phyloP scores from a whole-genome alignment of 2,113 vertebrate genomes.

The Potamarius usumacintae region DNA sequence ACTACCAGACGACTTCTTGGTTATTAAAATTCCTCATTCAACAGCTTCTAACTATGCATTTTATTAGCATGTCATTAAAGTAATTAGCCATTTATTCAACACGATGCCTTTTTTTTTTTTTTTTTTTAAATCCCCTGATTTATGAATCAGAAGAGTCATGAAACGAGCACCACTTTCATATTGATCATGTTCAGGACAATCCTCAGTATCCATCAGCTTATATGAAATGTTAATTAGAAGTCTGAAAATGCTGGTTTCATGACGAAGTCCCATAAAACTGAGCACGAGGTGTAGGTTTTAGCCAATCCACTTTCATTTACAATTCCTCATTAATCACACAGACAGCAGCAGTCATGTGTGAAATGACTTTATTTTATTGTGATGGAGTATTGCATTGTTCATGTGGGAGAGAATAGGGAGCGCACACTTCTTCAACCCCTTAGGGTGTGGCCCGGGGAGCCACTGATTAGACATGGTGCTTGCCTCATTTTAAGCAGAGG shows the following conservation, averaged over 20 bases:
- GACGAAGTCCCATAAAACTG: background rate
- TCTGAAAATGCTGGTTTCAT: background rate
- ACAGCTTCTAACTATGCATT: constrained; percentile 10
- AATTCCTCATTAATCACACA: constrained; percentile 36
- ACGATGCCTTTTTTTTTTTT: constrained; percentile 2
- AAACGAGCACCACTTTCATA: background rate
- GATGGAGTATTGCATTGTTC: constrained; percentile 21
- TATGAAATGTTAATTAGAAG: background rate
- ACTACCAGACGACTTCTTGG: constrained; percentile 13
- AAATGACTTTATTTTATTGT: constrained; percentile 36
- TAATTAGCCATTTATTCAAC: constrained; percentile 20
- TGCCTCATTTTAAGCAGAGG: constrained; percentile 37
- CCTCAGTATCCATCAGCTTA: background rate
- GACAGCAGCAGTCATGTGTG: constrained; percentile 33
- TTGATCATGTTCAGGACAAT: background rate
- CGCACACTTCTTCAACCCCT: constrained; percentile 30
- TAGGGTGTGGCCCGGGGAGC: constrained; percentile 58
- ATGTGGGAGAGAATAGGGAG: background rate
- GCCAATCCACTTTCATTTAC: constrained; percentile 26
- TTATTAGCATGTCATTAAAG: constrained; percentile 35
- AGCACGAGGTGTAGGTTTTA: background rate
- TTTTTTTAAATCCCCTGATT: background rate
- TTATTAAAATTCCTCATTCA: constrained; percentile 41
- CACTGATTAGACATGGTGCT: constrained; percentile 51
- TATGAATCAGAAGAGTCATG: background rate